phyloP scores from a whole-genome alignment of 2,888 invertebrate species.

The Linnaemya tessellans region DNA sequence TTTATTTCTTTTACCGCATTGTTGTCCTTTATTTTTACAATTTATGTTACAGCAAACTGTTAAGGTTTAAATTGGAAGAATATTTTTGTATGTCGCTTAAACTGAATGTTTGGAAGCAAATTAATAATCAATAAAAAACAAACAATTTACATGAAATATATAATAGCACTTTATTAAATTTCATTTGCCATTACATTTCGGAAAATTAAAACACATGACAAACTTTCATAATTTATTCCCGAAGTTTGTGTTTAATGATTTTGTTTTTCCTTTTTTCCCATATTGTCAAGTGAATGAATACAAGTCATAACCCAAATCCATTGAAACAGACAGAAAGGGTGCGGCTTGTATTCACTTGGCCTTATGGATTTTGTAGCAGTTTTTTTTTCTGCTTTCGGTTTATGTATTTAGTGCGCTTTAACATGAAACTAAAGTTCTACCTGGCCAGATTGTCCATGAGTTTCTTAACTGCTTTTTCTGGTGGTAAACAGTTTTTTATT shows the following conservation, averaged over 20 bases:
- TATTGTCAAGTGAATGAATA: conserved; percentile 40
- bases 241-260: conserved; percentile 30
- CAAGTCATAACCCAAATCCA: conserved; percentile 56
- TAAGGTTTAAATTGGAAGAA: too few species aligned
- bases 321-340: conserved; percentile 55
- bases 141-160: neutral
- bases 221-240: conserved; percentile 27
- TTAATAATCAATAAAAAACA: conserved; percentile 8
- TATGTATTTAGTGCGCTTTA: conserved; percentile 24
- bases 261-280: neutral
- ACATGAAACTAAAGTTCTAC: conserved; percentile 29
- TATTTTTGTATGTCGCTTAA: neutral
- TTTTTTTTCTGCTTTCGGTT: neutral
- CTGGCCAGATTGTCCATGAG: neutral
- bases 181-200: neutral
- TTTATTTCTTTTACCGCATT: too few species aligned
- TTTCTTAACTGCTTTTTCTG: conserved; percentile 5
- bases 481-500: neutral
- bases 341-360: conserved; percentile 56
- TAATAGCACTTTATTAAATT: conserved; percentile 7
- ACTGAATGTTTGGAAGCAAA: neutral
- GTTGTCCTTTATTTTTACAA: too few species aligned
- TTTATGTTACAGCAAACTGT: too few species aligned
- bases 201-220: conserved; percentile 24
- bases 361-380: conserved; percentile 47